Evolutionary conservation across 2,888 invertebrate species (phyloP), one percentile per base, ranked within the genome.

Genomic region (Gortyna flavago): DNA sequence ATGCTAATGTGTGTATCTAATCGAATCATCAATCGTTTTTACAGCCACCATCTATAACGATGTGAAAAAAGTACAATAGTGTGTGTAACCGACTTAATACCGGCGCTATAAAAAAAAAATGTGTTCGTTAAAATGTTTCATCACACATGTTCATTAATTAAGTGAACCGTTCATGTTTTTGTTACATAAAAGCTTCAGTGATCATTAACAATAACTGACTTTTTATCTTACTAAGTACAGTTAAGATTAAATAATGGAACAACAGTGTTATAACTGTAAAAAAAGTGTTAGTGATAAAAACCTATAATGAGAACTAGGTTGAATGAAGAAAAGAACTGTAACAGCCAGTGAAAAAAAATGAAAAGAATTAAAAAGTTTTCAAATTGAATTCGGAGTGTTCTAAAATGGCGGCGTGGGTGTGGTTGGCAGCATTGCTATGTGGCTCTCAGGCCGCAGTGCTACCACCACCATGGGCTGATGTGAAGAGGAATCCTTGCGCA

Each of bases 391-490:
- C 80, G 51, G 72, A 80, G 71, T 82, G 75, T 81, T 78, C 81
- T 72, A 82, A 92, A 79, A 96, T 96, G 96, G 93, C 94, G 59
- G 88, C 89, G 71, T 95, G 96, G 96, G 81, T 96, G 80, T 95
- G 95, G 95, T 89, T 96, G 83, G 94, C 93, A 5, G 94, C 93
- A 64, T 85, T 96, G 89, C 83, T 96, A 61, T 96, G 94, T 75
- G 96, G 96, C n/a, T 94, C 95, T 64, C 97, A 97, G 25, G 98
- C 98, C 1, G 96, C 94, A 54, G 98, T 98, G 82, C 97, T 98
- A 87, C 98, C 98, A 57, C 99, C 99, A 1, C 98, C 98, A 18
- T 99, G 99, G 99, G 98, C 98, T 72, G 98, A 99, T 92, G 98
- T 98, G 1, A 97, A 97, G 83, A 97, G 97, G 89, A 99, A 99